A percentile compares a stretch with the other conserved stretches of the same genome.
These are phyloP conservation scores for Lysiphlebus fabarum DNA, from an alignment of 1,140 invertebrate species.

Conservation along the genomic window DNA sequence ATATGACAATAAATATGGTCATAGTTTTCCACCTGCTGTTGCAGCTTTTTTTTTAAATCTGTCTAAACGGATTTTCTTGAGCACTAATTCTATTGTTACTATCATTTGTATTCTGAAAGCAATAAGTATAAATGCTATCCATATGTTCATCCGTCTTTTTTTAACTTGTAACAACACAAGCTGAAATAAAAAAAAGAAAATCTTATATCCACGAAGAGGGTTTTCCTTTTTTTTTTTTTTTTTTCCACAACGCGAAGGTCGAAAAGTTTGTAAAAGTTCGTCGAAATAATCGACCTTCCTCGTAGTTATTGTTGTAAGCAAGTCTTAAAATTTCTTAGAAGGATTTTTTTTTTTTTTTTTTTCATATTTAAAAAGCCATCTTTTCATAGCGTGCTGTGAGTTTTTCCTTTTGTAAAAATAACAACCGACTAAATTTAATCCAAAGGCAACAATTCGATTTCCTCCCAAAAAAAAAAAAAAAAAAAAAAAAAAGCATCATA, in stretches of 20 bases:
- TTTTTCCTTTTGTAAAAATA: neutral
- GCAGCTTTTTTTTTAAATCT: neutral
- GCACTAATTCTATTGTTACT: slow-evolving; percentile 47
- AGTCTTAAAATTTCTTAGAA: slow-evolving; percentile 45
- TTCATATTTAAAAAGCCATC: slow-evolving; percentile 18
- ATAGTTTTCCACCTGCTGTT: slow-evolving; percentile 3
- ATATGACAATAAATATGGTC: neutral
- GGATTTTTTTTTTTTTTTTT: slow-evolving; percentile 33
- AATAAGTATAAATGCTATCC: neutral
- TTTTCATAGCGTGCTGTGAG: neutral
- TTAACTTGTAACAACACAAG: neutral
- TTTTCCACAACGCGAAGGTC: neutral
- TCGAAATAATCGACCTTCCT: slow-evolving; percentile 13
- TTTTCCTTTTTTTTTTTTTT: neutral
- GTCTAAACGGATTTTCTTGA: slow-evolving; percentile 48
- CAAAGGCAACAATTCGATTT: too few species aligned
- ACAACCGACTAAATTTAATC: too few species aligned
- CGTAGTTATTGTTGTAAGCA: slow-evolving; percentile 33
- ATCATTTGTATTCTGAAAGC: neutral
- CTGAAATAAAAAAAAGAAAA: neutral
- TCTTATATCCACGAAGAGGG: neutral
- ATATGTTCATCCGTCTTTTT: neutral
- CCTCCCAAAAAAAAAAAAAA: too few species aligned
- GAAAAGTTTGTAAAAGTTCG: neutral
- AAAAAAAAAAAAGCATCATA: too few species aligned